Conservation (phyloP, 2,797 vertebrate species). For the Lutjanus argentimaculatus region DNA sequence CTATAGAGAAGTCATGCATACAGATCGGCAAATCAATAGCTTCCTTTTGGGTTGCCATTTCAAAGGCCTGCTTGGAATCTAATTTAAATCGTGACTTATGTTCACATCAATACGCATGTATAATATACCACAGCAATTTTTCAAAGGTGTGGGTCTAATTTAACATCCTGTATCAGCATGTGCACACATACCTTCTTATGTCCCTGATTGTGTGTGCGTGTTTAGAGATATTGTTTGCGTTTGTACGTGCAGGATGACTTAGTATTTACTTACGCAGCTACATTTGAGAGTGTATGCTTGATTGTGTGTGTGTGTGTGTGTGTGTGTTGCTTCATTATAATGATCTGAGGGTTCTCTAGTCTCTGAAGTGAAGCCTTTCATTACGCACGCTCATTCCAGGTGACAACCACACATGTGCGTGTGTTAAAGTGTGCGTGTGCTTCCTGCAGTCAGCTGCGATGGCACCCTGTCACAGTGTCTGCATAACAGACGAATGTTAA, state of each 20-base stretch:
- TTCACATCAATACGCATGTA: slow-evolving; percentile 55
- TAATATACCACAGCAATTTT: slow-evolving; percentile 38
- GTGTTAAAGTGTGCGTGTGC: slow-evolving; percentile 11
- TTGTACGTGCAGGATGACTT: neutral
- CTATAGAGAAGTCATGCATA: slow-evolving; percentile 53
- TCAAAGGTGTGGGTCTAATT: slow-evolving; percentile 34
- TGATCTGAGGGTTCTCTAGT: slow-evolving; percentile 55
- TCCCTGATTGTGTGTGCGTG: neutral
- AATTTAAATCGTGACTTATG: slow-evolving; percentile 56
- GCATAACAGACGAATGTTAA: slow-evolving; percentile 24
- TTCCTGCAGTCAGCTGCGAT: slow-evolving; percentile 20
- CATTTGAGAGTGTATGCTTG: neutral
- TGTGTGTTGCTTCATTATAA: slow-evolving; percentile 41
- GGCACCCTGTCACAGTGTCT: slow-evolving; percentile 28
- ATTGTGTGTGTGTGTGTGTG: slow-evolving; percentile 1
- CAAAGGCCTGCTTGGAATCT: slow-evolving; percentile 54
- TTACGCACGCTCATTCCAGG: slow-evolving; percentile 45
- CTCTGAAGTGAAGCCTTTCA: slow-evolving; percentile 61
- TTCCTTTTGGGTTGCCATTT: slow-evolving; percentile 54
- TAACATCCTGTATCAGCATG: slow-evolving; percentile 25
- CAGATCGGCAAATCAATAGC: slow-evolving; percentile 68
- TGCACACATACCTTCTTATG: neutral
- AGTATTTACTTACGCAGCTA: neutral
- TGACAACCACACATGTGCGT: slow-evolving; percentile 25
- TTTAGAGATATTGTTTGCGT: neutral